Percentiles rank a stretch among this genome's conserved stretches.
Evolutionary conservation across 2,797 vertebrate species (phyloP).

Genomic region (Pipistrellus pipistrellus): DNA sequence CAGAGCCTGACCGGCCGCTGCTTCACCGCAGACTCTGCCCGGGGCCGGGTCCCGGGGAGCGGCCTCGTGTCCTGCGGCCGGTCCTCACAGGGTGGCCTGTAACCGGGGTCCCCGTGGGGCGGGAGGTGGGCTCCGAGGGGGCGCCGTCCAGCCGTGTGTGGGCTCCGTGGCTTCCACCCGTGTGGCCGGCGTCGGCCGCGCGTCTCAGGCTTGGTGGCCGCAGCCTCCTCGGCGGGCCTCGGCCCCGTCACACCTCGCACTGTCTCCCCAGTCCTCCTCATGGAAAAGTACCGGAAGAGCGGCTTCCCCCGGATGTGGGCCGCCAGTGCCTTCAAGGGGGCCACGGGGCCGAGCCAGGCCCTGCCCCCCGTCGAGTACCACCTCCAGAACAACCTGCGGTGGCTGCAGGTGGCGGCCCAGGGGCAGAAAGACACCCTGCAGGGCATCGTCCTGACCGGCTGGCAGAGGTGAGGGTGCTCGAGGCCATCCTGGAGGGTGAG

Average conservation of each 20-base stretch:
- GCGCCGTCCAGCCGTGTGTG: accelerated
- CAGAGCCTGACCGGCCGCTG: not conserved
- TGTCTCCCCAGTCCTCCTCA: constrained; percentile 89
- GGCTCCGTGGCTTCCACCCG: accelerated
- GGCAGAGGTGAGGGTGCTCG: constrained; percentile 93
- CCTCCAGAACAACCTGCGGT: constrained; percentile 94
- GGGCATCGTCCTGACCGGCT: constrained; percentile 96
- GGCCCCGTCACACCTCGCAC: not conserved
- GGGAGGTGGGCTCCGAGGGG: too few species aligned
- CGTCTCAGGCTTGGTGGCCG: accelerated
- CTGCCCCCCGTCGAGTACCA: constrained; percentile 94
- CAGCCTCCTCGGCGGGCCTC: not conserved
- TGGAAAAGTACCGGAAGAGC: constrained; percentile 92
- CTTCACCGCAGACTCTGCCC: not conserved
- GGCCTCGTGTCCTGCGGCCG: accelerated
- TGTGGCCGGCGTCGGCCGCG: accelerated
- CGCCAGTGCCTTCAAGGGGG: constrained; percentile 98
- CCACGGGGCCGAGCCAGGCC: constrained; percentile 92
- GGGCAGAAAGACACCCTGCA: constrained; percentile 85
- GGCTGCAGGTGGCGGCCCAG: constrained; percentile 92
- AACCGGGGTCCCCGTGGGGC: not conserved
- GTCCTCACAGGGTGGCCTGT: not conserved
- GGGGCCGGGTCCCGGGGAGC: accelerated
- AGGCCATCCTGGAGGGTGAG: accelerated
- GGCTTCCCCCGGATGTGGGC: constrained; percentile 94